Conservation (phyloP, 2,888 invertebrate genomes). For the Dynastes grantii region DNA sequence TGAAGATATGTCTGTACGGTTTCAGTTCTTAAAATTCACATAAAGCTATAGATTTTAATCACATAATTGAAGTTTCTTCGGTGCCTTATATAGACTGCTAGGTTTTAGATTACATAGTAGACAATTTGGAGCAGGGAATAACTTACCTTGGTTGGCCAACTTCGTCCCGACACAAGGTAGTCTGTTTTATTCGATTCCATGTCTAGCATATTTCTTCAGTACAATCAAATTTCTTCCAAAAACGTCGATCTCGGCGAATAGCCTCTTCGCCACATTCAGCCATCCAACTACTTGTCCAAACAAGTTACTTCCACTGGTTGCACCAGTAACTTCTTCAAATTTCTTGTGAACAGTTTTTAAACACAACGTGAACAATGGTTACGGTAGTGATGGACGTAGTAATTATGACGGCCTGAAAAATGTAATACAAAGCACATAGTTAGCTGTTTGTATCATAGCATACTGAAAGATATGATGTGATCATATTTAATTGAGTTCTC, state of each 20-base stretch:
- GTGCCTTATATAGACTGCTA: background rate
- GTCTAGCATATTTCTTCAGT: slow-evolving; percentile 47
- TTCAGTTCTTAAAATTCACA: background rate
- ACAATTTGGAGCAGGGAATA: background rate
- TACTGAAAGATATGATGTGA: background rate
- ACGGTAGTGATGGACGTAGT: background rate
- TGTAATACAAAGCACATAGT: slow-evolving; percentile 7
- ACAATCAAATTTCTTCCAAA: background rate
- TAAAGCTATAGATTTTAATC: background rate
- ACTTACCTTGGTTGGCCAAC: slow-evolving; percentile 49
- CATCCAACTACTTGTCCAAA: slow-evolving; percentile 21
- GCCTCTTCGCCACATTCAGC: slow-evolving; percentile 15
- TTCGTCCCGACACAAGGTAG: slow-evolving; percentile 40
- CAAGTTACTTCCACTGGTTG: background rate
- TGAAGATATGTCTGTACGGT: too few relatives aligned
- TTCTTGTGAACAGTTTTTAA: background rate
- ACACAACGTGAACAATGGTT: slow-evolving; percentile 2
- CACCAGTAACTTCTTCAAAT: background rate
- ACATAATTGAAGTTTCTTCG: background rate
- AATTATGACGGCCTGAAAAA: slow-evolving; percentile 20
- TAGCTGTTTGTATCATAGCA: background rate
- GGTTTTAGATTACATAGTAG: background rate
- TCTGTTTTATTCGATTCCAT: slow-evolving; percentile 46
- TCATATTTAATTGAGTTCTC: background rate
- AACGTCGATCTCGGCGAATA: background rate